phyloP scores from a whole-genome alignment of 2,888 invertebrate genomes.

The Drosophila lacicola region DNA sequence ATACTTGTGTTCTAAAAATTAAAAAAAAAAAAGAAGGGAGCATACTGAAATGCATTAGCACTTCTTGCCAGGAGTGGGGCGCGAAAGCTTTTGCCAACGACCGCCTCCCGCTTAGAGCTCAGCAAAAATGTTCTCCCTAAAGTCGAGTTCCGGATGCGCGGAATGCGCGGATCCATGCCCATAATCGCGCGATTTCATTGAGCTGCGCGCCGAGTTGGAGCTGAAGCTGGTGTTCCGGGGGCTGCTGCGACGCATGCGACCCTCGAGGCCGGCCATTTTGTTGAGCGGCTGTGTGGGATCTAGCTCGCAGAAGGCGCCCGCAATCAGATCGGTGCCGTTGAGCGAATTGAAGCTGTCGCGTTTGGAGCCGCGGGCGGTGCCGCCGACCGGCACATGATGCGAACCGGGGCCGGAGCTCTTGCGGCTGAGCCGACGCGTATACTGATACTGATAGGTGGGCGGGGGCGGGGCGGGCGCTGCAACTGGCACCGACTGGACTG shows the following conservation, averaged over 20 bases:
- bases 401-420: slow-evolving; percentile 76
- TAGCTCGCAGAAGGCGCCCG: slow-evolving; percentile 83
- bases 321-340: slow-evolving; percentile 82
- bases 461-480: slow-evolving; percentile 43
- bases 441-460: slow-evolving; percentile 82
- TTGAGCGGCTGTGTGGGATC: slow-evolving; percentile 83
- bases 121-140: slow-evolving; percentile 85
- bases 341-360: slow-evolving; percentile 84
- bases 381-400: slow-evolving; percentile 55
- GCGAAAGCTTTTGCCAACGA: background rate
- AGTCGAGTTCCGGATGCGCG: slow-evolving; percentile 83
- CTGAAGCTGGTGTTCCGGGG: slow-evolving; percentile 81
- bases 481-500: slow-evolving; percentile 10
- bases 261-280: slow-evolving; percentile 84
- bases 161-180: slow-evolving; percentile 82
- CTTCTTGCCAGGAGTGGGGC: background rate
- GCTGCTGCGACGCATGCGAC: slow-evolving; percentile 82
- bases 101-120: slow-evolving; percentile 77
- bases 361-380: slow-evolving; percentile 68
- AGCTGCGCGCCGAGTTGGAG: slow-evolving; percentile 82
- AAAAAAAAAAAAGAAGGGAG: slow-evolving; percentile 6
- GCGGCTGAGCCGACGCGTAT: slow-evolving; percentile 81
- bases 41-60: slow-evolving; percentile 1
- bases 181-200: slow-evolving; percentile 84
- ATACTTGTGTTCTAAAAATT: slow-evolving; percentile 18